phyloP scores from a whole-genome alignment of 2,888 invertebrate genomes.

The Congeria kusceri region DNA sequence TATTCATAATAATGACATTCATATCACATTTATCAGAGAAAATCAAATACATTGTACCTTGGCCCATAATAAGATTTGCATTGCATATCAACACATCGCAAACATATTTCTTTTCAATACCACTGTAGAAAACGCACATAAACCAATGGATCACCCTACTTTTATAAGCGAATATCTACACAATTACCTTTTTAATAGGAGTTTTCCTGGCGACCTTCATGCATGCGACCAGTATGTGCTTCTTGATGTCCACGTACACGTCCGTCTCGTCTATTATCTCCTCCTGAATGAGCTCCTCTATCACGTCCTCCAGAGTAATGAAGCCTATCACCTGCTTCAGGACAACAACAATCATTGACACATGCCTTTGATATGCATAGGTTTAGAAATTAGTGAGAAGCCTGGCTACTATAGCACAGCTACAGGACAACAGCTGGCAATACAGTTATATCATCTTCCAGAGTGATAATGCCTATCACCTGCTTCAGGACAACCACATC shows the following conservation, averaged over 20 bases:
- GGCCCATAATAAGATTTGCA: too few species aligned
- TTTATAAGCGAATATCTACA: neutral
- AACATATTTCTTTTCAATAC: too few species aligned
- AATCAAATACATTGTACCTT: too few species aligned
- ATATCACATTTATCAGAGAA: too few species aligned
- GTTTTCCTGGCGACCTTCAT: constrained; percentile 53
- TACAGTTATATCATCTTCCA: too few species aligned
- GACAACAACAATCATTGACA: neutral
- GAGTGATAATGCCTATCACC: too few species aligned
- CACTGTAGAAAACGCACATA: too few species aligned
- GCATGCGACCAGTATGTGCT: constrained; percentile 74
- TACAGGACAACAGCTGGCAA: neutral
- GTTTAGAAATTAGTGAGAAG: constrained; percentile 3
- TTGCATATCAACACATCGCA: too few species aligned
- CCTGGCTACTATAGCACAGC: neutral
- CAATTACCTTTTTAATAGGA: constrained; percentile 2
- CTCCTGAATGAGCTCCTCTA: constrained; percentile 84
- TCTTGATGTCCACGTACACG: constrained; percentile 75
- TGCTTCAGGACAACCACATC: too few species aligned
- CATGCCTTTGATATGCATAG: neutral
- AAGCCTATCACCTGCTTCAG: constrained; percentile 77
- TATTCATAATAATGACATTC: too few species aligned
- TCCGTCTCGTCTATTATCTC: constrained; percentile 84
- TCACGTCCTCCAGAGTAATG: constrained; percentile 84
- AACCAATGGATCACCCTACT: too few species aligned